These are phyloP conservation scores for Chydorus sphaericus DNA, from an alignment of 2,888 invertebrate genomes.

Conservation along the genomic window DNA sequence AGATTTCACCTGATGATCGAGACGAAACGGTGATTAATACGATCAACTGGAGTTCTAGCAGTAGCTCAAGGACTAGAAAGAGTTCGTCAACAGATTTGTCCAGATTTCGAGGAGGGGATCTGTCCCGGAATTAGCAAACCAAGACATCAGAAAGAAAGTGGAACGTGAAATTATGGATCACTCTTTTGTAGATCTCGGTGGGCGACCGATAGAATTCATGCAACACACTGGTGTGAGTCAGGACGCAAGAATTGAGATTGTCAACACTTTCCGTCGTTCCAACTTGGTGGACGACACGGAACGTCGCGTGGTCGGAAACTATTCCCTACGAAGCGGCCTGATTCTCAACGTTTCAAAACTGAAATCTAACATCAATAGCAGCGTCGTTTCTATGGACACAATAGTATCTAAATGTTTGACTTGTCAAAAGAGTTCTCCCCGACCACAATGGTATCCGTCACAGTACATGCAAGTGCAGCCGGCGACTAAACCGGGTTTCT, in stretches of 20 bases:
- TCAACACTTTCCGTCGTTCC: neutral
- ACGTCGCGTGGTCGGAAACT: neutral
- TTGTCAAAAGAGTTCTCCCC: neutral
- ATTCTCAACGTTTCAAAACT: neutral
- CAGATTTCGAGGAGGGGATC: slow-evolving; percentile 16
- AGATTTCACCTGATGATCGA: slow-evolving; percentile 17
- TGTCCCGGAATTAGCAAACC: neutral
- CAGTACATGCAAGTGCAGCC: neutral
- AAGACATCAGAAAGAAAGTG: neutral
- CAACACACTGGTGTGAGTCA: neutral
- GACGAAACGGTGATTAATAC: slow-evolving; percentile 23
- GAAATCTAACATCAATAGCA: neutral
- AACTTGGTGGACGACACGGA: neutral
- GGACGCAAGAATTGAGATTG: neutral
- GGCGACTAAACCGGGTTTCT: slow-evolving; percentile 1
- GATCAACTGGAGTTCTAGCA: slow-evolving; percentile 30
- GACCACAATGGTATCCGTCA: slow-evolving; percentile 7
- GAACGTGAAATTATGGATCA: neutral
- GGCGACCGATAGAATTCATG: neutral
- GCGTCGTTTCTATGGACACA: neutral
- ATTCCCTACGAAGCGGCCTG: neutral
- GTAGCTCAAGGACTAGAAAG: slow-evolving; percentile 27
- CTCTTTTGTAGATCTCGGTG: neutral
- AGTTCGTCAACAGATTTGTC: slow-evolving; percentile 24
- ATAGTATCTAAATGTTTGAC: neutral